Evolutionary conservation across 2,113 vertebrate species (phyloP).

Genomic region (Ceyx cyanopectus): DNA sequence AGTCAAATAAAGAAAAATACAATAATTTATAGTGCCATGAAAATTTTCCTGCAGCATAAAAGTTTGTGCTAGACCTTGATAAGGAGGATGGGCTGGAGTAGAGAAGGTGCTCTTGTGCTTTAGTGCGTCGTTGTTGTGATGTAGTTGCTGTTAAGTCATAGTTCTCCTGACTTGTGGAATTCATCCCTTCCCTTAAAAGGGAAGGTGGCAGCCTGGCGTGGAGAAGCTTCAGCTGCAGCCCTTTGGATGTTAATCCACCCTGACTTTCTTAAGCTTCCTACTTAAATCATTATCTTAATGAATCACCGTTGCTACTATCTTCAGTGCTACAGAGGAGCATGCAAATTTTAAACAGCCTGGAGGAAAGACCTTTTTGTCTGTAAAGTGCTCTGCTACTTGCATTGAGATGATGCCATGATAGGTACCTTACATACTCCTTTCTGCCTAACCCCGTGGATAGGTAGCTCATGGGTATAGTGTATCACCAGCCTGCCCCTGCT

Average conservation of each 20-base stretch:
- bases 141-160: neutral
- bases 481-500: neutral
- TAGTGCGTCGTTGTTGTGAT: neutral
- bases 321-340: constrained; percentile 49
- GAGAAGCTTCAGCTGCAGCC: constrained; percentile 37
- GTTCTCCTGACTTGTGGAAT: constrained; percentile 35
- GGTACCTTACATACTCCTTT: constrained; percentile 32
- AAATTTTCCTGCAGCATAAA: neutral
- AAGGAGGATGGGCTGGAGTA: neutral
- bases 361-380: constrained; percentile 59
- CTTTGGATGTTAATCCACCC: constrained; percentile 58
- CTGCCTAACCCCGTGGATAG: neutral
- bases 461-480: neutral
- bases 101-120: neutral
- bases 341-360: constrained; percentile 56
- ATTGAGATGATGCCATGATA: constrained; percentile 54
- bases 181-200: constrained; percentile 7
- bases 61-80: neutral
- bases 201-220: constrained; percentile 14
- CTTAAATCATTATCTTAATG: constrained; percentile 72
- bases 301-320: constrained; percentile 68
- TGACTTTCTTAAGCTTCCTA: constrained; percentile 64
- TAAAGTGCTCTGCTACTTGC: constrained; percentile 46
- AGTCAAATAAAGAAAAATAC: neutral
- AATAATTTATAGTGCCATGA: neutral